Base-by-base conservation (phyloP, 2,797 vertebrate species). In the Sebastes cheni region DNA sequence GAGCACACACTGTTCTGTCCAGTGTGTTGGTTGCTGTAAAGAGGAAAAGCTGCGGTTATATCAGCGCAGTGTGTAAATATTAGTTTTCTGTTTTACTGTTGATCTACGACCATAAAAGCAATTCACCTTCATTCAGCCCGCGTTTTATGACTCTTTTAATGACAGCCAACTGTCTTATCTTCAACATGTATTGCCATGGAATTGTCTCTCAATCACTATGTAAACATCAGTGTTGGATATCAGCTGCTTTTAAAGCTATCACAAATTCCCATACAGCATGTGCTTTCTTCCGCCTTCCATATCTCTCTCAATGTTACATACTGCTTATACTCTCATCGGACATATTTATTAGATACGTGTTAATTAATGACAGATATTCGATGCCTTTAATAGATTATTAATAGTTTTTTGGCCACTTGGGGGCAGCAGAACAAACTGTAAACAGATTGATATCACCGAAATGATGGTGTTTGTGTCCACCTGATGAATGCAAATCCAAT, bases 11-110 rank as follows among this genome's bases (percentile, higher is more conserved):
- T 18, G 55, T 6, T 34, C 36, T 67, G 62, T 32, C 12, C 36
- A 55, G 22, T 77, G 50, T 79, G 36, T 10, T 62, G 30, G 66
- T 13, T 32, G 23, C 56, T 77, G 67, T 20, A 58, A 34, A 55
- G 27, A 46, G 32, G 36, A 68, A 30, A 5, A 8, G 20, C 58
- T 50, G 69, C 34, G 14, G 39, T 59, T 8, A 5, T 42, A 29
- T 46, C n/a, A 52, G 58, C 10, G 13, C 20, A 39, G 36, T 32
- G 29, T 77, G 67, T 80, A 52, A 77, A 66, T 80, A 72, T 83
- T 83, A 66, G 50, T 32, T 78, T 60, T 79, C 32, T 64, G 11
- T 36, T 72, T 79, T 13, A 55, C 25, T 59, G 64, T 36, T 78
- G 65, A 69, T 73, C 27, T 76, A 1, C 9, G 18, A 16, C 1